Evolutionary conservation across 1,140 invertebrate genomes (phyloP), one percentile per base, ranked within the genome.

Genomic region (Orius insidiosus): DNA sequence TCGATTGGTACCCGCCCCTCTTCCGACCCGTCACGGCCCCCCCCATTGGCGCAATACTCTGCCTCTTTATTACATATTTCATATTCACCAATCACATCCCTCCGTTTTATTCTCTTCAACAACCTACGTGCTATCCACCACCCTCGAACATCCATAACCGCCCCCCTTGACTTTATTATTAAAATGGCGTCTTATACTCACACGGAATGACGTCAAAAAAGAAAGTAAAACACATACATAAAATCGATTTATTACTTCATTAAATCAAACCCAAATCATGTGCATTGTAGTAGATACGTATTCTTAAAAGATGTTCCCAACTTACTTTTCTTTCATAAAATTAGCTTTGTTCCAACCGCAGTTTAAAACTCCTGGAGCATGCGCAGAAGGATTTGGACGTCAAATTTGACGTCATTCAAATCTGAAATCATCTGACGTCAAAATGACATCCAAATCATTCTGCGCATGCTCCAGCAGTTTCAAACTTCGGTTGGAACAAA

Each of bases 41-140:
- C 14, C 35, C 41, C 24, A 43, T 43, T 43, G 41, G 41, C 18
- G 18, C 24, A 13, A 13, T 18, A 10, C 11, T 43, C 16, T 30
- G 9, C 38, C 35, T 40, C 13, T 13, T 40, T 40, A 24, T 43
- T 43, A 43, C 41, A 43, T 43, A 43, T 43, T 43, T 43, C 41
- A 43, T 43, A 43, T 11, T 30, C n/a, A n/a, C 41, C 41, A 43
- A 43, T 43, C 41, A 15, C 41, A 2, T 43, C 10, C 3, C 10
- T 16, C 14, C 41, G 5, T 43, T 18, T 43, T 43, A 43, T 43
- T 30, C 41, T n/a, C 24, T 30, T 40, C 3, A 13, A 40, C n/a
- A 36, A 36, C n/a, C 14, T n/a, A 15, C 35, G 35, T 5, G n/a
- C 9, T 36, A n/a, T 11, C 35, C 3, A n/a, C 14, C 35, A 3